Evolutionary conservation across 2,113 vertebrate genomes (phyloP).

Genomic region (Ancistrus triradiatus): DNA sequence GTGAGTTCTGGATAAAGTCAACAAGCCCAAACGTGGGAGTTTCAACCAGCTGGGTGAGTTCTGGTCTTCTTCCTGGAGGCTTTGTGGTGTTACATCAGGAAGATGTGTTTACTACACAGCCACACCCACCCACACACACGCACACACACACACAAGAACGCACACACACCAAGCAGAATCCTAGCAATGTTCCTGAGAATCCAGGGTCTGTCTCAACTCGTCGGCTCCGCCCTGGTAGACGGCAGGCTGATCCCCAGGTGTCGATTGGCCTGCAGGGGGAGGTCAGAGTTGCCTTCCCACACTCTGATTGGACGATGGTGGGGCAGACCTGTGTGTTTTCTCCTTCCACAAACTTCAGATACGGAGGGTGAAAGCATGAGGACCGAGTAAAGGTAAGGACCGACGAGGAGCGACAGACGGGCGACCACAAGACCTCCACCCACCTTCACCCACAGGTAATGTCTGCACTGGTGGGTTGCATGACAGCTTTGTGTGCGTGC

Average conservation of each 20-base stretch:
- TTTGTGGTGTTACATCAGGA: too few relatives aligned
- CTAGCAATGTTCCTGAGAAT: background rate
- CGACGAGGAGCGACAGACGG: background rate
- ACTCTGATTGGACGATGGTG: slow-evolving; percentile 28
- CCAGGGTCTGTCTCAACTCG: slow-evolving; percentile 42
- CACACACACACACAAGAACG: background rate
- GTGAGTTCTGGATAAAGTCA: too few relatives aligned
- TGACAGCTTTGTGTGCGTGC: too few relatives aligned
- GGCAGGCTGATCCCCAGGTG: background rate
- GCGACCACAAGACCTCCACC: background rate
- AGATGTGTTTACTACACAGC: too few relatives aligned
- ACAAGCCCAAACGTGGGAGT: too few relatives aligned
- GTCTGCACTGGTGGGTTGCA: too few relatives aligned
- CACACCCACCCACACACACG: slow-evolving; percentile 1
- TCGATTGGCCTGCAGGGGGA: slow-evolving; percentile 29
- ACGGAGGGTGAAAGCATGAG: background rate
- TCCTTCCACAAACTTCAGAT: background rate
- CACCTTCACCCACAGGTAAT: background rate
- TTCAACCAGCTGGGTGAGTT: too few relatives aligned
- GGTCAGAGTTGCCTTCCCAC: background rate
- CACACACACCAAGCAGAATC: slow-evolving; percentile 23
- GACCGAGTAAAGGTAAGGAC: slow-evolving; percentile 22
- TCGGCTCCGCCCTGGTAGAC: background rate
- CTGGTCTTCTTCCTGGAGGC: too few relatives aligned
- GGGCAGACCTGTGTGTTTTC: slow-evolving; percentile 10